Conservation (phyloP, 2,888 invertebrate species). For the Epinotia nisella region DNA sequence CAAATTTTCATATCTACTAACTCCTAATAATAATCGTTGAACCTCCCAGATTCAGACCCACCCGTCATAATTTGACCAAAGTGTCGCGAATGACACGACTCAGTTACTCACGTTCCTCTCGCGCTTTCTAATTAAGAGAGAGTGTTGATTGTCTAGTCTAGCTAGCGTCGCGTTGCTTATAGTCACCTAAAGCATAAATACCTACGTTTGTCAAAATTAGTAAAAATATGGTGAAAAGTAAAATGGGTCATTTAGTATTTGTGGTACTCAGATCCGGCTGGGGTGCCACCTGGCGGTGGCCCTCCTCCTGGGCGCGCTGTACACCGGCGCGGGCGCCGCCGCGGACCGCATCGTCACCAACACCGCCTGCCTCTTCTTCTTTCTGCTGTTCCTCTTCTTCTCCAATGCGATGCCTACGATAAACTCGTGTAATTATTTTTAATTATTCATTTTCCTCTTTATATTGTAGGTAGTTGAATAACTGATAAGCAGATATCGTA, state of each 20-base stretch:
- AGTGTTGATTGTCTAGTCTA: too few relatives aligned
- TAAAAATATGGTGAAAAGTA: neutral
- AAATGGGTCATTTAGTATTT: neutral
- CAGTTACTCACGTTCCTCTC: too few relatives aligned
- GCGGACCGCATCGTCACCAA: constrained; percentile 83
- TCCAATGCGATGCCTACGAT: constrained; percentile 87
- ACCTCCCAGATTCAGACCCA: too few relatives aligned
- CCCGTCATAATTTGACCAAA: too few relatives aligned
- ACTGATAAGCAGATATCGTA: neutral
- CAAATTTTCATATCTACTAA: too few relatives aligned
- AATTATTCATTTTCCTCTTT: neutral
- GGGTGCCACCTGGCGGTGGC: constrained; percentile 82
- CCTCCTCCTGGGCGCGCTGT: constrained; percentile 83
- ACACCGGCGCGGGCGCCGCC: constrained; percentile 84
- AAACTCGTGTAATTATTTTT: constrained; percentile 84
- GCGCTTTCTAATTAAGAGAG: too few relatives aligned
- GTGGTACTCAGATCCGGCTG: constrained; percentile 75
- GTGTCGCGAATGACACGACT: too few relatives aligned
- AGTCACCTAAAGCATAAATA: neutral
- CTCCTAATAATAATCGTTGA: too few relatives aligned
- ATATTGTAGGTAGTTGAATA: neutral
- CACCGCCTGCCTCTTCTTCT: constrained; percentile 85
- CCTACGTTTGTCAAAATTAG: neutral
- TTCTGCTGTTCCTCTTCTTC: constrained; percentile 85
- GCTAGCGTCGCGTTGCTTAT: too few relatives aligned